Evolutionary conservation across 2,113 vertebrate species (phyloP), one percentile per base, ranked within the genome.

Genomic region (Eidolon helvum): DNA sequence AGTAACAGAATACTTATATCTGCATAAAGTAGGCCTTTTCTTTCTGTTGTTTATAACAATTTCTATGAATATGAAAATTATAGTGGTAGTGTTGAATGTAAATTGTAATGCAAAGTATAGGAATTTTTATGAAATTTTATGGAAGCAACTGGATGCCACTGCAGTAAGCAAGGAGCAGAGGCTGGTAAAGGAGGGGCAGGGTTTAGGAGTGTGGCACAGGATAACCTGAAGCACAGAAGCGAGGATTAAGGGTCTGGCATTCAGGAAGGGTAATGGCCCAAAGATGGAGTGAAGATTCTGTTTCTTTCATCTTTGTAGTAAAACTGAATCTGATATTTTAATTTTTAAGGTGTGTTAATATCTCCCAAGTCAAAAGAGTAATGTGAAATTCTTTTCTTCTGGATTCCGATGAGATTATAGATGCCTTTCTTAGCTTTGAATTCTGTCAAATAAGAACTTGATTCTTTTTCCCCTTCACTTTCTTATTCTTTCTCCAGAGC

Each of bases 171-270:
- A 74, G 22, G 10, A 65, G 48, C 14, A 26, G 14, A n/a, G 40
- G 10, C 45, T 26, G 78, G 86, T 74, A 53, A 85, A 66, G 28
- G 2, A 28, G 6, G n/a, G 35, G 1, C n/a, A 66, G 38, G 2
- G 24, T 55, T 43, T 57, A 80, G 12, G 38, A 38, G 65, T 26
- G 26, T 10, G 16, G 5, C 15, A 10, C 33, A 45, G 40, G 19
- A 26, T 50, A 4, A 33, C 30, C 10, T 28, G 50, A 55, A 77
- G 15, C 10, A 8, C 10, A 35, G 22, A 15, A 38, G n/a, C 57
- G 28, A 16, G 5, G n/a, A 40, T 7, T n/a, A 12, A 59, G 3
- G 50, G 7, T 1, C 7, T 4, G 7, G 28, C 0, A 4, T 3
- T 38, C 55, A 71, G 77, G 14, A 87, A 68, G 12, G 14, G 22